phyloP scores from a whole-genome alignment of 2,113 vertebrate species.

The Catharus bicknelli region DNA sequence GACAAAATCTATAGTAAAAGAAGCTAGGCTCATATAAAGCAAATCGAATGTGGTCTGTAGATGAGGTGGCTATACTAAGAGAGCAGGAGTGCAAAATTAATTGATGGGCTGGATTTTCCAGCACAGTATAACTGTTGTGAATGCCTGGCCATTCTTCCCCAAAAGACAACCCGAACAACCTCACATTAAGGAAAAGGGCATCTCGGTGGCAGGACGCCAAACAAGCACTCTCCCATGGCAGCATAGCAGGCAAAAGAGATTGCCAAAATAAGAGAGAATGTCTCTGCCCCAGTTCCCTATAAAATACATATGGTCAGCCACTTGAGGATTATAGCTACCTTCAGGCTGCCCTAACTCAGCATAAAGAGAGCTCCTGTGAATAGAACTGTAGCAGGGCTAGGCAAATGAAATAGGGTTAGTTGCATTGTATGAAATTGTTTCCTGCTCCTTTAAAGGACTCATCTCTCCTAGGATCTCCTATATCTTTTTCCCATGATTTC shows the following conservation, averaged over 20 bases:
- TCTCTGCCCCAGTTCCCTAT: not conserved
- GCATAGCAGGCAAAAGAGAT: not conserved
- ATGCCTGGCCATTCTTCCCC: not conserved
- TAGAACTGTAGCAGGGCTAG: not conserved
- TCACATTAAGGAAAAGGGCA: not conserved
- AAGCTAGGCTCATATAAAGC: not conserved
- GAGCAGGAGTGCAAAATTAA: not conserved
- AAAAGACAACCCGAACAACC: not conserved
- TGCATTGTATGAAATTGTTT: not conserved
- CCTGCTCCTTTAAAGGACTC: not conserved
- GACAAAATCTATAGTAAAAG: not conserved
- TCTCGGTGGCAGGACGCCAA: rapidly evolving
- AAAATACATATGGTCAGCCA: not conserved
- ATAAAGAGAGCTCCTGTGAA: not conserved
- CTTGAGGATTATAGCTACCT: not conserved
- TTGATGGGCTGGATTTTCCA: not conserved
- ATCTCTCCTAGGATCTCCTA: not conserved
- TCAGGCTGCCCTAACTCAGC: not conserved
- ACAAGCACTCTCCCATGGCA: not conserved
- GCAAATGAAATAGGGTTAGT: not conserved
- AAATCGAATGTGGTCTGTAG: not conserved
- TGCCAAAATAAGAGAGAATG: not conserved
- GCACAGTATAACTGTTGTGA: not conserved
- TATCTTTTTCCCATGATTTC: not conserved
- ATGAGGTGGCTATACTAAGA: not conserved